Conservation (phyloP, 2,888 invertebrate species). For the Megastigmus dorsalis region DNA sequence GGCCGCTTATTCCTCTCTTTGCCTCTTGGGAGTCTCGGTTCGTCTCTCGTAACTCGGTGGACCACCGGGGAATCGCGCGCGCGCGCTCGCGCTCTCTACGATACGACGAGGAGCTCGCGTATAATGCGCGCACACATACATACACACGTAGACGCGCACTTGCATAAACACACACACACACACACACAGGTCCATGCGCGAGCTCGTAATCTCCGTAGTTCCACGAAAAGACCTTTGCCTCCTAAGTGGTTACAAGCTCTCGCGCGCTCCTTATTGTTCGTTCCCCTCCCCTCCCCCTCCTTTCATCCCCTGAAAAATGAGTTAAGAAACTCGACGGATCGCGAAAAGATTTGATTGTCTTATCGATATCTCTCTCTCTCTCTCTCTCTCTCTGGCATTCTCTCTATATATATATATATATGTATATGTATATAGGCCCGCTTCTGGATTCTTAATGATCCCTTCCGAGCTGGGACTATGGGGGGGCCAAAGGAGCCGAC, state of each 20-base stretch:
- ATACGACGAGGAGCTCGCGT: not conserved
- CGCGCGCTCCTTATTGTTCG: slow-evolving; percentile 1
- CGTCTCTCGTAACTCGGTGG: slow-evolving; percentile 55
- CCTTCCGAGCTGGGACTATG: too few species aligned
- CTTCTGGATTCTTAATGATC: not conserved
- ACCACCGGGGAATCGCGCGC: slow-evolving; percentile 51
- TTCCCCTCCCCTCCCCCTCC: not conserved
- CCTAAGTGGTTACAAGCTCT: slow-evolving; percentile 47
- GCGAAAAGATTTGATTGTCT: not conserved
- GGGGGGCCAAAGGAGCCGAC: not conserved
- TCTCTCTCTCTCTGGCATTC: too few species aligned
- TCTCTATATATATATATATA: too few species aligned
- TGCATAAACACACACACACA: not conserved
- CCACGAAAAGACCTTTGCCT: slow-evolving; percentile 45
- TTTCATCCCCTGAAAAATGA: not conserved
- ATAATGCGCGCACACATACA: slow-evolving; percentile 8
- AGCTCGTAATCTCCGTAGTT: slow-evolving; percentile 46
- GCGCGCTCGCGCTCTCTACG: too few species aligned
- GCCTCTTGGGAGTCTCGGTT: slow-evolving; percentile 45
- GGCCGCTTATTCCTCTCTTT: slow-evolving; percentile 40
- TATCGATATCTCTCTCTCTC: not conserved
- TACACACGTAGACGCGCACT: not conserved
- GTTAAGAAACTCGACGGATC: not conserved
- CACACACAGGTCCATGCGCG: slow-evolving; percentile 1
- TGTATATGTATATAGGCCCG: too few species aligned